Base-by-base conservation (phyloP, 2,888 invertebrate species). In the Scaeva pyrastri region DNA sequence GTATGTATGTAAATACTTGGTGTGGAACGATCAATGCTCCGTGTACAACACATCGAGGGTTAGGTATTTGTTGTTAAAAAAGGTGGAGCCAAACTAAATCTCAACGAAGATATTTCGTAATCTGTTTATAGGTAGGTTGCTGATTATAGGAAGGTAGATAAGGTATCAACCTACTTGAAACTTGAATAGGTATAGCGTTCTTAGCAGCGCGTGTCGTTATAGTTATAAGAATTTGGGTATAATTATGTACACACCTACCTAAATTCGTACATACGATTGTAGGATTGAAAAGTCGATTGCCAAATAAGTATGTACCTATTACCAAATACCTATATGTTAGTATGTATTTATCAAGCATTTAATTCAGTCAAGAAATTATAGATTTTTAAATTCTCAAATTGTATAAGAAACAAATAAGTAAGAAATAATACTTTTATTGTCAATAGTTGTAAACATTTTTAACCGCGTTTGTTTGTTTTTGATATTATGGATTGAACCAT, bases 71-170 rank as follows among this genome's bases (percentile, higher is more conserved):
- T 64, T 19, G 21, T 64, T 21, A 76, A 52, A 19, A 62, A 70
- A 60, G 83, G 83, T 74, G 83, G 83, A 74, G 83, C 73, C 21
- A 78, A 70, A 60, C 55, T 48, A 70, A 83, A 78, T 83, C 83
- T 74, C 55, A 73, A 76, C 43, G 36, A 12, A 43, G 19, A n/a
- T 78, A 41, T 75, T 82, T 64, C 62, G 45, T 77, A 77, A 66
- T 66, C 64, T 71, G 41, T 71, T 71, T 56, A 81, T 62, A 62
- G 68, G 68, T 68, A 68, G 50, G 16, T 52, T 52, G 21, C 19
- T 23, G 50, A 52, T 52, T 52, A 39, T 68, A 68, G 68, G 68
- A n/a, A 21, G 60, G 60, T 39, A 58, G 55, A 60, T 41, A 19
- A 60, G 60, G 39, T 52, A 52, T 52, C 52, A 52, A 26, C 52